Base-by-base conservation (phyloP, 2,888 invertebrate genomes). In the Chrysina gloriosa region DNA sequence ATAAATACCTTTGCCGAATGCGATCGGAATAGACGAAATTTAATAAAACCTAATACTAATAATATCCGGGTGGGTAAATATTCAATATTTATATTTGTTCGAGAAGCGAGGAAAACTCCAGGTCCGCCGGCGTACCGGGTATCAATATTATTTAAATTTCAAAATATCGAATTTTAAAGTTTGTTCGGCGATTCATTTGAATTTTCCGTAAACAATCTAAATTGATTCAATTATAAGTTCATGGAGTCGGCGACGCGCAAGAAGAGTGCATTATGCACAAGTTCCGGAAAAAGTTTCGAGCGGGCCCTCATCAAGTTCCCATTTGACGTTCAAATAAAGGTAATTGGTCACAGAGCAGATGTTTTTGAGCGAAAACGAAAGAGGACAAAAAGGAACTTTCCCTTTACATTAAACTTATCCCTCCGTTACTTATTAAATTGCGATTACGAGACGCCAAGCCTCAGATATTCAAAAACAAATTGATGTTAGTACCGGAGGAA, bases 201-300 rank as follows among this genome's bases (percentile, higher is more conserved):
- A 64, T 69, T 27, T 45, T 23, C 52, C 69, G 72, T 72, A 73
- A 76, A 76, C 74, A 74, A 70, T 71, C 70, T 64, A 72, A 75
- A 74, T 76, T 73, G 75, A 75, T 76, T 76, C 74, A 74, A 76
- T 76, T 75, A 74, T 71, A 73, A 75, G 69, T 72, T 71, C 36
- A 45, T 48, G 45, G 56, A 45, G 65, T 56, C 29, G 23, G 5
- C 6, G 5, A 21, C 25, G 21, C n/a, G 23, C n/a, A 5, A 21
- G 25, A 19, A 19, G n/a, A 25, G 39, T 58, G 58, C 58, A 39
- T 58, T 58, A 56, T 39, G 36, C 39, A 36, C n/a, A 14, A 14
- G 31, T 42, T 19, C 9, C 27, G 3, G 39, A n/a, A 39, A 58
- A 58, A 58, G 39, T 58, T 58, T 58, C 14, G 25, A 39, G 25